Base-by-base conservation (phyloP, 2,113 vertebrate genomes). In the Xiphophorus maculatus region DNA sequence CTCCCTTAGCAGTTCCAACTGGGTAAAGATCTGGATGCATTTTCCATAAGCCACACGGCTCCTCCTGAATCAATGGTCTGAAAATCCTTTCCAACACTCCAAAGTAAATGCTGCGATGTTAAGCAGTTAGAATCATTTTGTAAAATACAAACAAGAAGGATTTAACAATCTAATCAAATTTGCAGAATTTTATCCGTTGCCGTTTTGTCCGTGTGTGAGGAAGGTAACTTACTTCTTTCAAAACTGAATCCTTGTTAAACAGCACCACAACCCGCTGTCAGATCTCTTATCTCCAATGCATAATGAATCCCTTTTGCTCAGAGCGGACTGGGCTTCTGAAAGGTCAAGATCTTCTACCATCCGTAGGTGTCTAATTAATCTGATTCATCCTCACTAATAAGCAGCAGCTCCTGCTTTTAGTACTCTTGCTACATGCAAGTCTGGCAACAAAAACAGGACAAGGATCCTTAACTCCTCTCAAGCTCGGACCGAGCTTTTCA, bases 291-390 rank as follows among this genome's bases (percentile, higher is more conserved):
- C 70, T 25, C 35, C 27, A 69, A 37, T 48, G 32, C 63, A 61
- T 37, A 29, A 58, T 17, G 69, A 76, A 82, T 66, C 58, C 77
- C 76, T 60, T 37, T 54, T 70, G 58, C 30, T 80, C 29, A 15
- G 65, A 83, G 32, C 61, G 60, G 62, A 72, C 17, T 4, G 66
- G 32, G 54, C 63, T 17, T 66, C 6, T 48, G 25, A 88, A 85
- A 85, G 83, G 83, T 79, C 81, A 71, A 66, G 29, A 68, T 58
- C 60, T 15, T 63, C 74, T 28, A 73, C 71, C 62, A 73, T 64
- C 77, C 44, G 74, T 40, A 0, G 64, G 74, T 51, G 74, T 63
- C 37, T 83, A 76, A 85, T 88, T 76, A 88, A 78, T 66, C 72
- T 32, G 83, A 69, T 15, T 77, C 69, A 6, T 71, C 28, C 14